Conservation (phyloP, 2,888 invertebrate genomes). For the Meta bourneti region DNA sequence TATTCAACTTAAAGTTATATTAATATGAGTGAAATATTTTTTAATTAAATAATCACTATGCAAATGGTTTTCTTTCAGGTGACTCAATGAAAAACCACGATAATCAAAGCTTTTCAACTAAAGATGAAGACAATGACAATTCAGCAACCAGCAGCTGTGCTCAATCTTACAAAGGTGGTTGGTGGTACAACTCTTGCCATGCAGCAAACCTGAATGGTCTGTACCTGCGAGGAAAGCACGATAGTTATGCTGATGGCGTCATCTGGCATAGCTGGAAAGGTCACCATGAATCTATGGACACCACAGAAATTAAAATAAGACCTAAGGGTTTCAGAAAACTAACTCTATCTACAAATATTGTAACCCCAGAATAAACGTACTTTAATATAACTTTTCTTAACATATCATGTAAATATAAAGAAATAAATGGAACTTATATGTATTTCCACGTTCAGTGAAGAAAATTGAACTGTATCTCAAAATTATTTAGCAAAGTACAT, state of each 20-base stretch:
- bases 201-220: conserved; percentile 78
- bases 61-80: conserved; percentile 20
- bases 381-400: too few species aligned
- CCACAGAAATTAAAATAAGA: conserved; percentile 78
- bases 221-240: conserved; percentile 77
- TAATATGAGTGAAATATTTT: too few species aligned
- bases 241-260: conserved; percentile 78
- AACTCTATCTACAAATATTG: too few species aligned
- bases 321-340: conserved; percentile 32
- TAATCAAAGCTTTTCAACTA: conserved; percentile 55
- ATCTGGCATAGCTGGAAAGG: conserved; percentile 78
- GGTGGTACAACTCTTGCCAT: conserved; percentile 78
- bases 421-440: too few species aligned
- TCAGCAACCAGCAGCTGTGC: conserved; percentile 67
- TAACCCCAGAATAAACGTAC: too few species aligned
- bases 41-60: background rate
- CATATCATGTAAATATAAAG: too few species aligned
- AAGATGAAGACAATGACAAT: conserved; percentile 56
- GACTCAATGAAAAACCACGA: conserved; percentile 54
- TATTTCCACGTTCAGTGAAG: too few species aligned
- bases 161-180: conserved; percentile 76
- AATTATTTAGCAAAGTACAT: too few species aligned
- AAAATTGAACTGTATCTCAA: too few species aligned
- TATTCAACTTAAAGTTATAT: too few species aligned
- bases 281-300: conserved; percentile 77